Evolutionary conservation across 2,113 vertebrate species (phyloP).

Genomic region (Dasyprocta punctata): DNA sequence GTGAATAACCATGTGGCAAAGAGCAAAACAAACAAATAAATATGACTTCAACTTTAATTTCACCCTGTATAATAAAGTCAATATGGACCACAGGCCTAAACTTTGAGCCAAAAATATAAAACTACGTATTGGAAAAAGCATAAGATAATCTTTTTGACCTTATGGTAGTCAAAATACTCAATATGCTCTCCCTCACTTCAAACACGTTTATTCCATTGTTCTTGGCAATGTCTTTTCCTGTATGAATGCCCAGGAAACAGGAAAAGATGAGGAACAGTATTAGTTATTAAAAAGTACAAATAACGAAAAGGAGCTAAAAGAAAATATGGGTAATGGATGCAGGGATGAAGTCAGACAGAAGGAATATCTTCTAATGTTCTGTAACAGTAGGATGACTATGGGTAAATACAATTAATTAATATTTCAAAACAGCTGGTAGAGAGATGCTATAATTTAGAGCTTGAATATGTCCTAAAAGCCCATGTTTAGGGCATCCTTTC

Average conservation of each 20-base stretch:
- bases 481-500: not conserved
- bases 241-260: not conserved
- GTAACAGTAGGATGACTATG: not conserved
- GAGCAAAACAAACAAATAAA: not conserved
- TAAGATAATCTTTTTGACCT: not conserved
- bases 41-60: not conserved
- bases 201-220: not conserved
- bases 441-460: not conserved
- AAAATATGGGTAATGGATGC: not conserved
- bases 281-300: not conserved
- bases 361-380: not conserved
- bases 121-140: not conserved
- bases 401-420: not conserved
- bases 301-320: not conserved
- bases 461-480: not conserved
- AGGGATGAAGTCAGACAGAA: not conserved
- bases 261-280: not conserved
- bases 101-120: not conserved
- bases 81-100: not conserved
- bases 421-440: not conserved
- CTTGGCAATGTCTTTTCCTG: not conserved
- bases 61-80: not conserved
- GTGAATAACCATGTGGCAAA: not conserved
- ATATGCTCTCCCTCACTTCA: not conserved
- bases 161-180: not conserved